phyloP scores from a whole-genome alignment of 2,113 vertebrate genomes.

The Tympanuchus pallidicinctus region DNA sequence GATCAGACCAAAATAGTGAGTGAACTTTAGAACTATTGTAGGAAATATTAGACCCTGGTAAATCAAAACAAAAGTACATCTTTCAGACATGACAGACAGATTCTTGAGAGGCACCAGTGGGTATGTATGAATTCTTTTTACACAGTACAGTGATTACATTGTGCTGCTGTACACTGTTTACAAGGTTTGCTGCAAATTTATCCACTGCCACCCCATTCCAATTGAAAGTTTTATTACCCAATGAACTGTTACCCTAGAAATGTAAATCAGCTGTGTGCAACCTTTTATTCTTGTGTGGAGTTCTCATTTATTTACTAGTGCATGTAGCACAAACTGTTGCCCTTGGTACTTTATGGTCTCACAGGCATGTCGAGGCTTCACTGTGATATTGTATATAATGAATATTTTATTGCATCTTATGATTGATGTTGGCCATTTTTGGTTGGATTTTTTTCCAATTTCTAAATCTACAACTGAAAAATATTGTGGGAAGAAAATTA shows the following conservation, averaged over 20 bases:
- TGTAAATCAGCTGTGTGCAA: neutral
- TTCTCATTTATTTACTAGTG: neutral
- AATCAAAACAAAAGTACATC: neutral
- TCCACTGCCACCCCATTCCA: neutral
- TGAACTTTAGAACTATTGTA: neutral
- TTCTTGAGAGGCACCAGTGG: neutral
- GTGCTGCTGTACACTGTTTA: neutral
- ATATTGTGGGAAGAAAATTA: neutral
- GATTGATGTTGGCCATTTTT: neutral
- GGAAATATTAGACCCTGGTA: neutral
- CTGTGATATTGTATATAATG: neutral
- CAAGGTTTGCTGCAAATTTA: neutral
- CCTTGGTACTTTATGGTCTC: neutral
- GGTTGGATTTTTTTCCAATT: neutral
- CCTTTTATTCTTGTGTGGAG: neutral
- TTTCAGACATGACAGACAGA: neutral
- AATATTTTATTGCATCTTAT: neutral
- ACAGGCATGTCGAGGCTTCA: neutral
- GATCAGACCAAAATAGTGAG: conserved; percentile 11
- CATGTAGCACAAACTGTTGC: neutral
- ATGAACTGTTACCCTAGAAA: neutral
- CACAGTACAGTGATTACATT: neutral
- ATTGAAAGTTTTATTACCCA: neutral
- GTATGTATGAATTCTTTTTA: neutral
- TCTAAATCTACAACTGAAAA: neutral